Evolutionary conservation across 2,797 vertebrate genomes (phyloP), one percentile per base, ranked within the genome.

Genomic region (Phrynocephalus vlangalii): DNA sequence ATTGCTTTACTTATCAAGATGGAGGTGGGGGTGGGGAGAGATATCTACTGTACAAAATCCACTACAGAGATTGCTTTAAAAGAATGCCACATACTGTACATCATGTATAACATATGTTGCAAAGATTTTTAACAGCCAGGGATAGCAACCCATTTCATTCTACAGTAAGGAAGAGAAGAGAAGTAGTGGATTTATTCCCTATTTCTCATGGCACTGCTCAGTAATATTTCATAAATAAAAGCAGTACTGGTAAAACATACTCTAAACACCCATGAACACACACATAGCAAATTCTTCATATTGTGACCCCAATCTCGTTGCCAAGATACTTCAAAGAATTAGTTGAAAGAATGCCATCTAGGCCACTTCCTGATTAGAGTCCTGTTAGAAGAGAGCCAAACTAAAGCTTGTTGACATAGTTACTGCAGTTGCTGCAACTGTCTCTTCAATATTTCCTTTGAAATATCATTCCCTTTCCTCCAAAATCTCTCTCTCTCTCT

Each of bases 311-410:
- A 84, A 89, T 92, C 66, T 88, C 91, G 95, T 94, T 97, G 96
- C 96, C 95, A 95, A 95, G 96, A 95, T 95, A 97, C 95, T 93
- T 92, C 86, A 89, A 93, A 91, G 92, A 94, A 90, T 96, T 92
- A 91, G 95, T 93, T 92, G 95, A 96, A 96, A 96, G 95, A 91
- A 81, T 38, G 93, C 90, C 94, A 97, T 95, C 90, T 95, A 96
- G 94, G 96, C 95, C 95, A 96, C 92, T 95, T 95, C 95, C 95
- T 95, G 95, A 96, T 94, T 96, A 96, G 94, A 89, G 89, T 88
- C 87, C 94, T 90, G 84, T 82, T 68, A 92, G 90, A 90, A 87
- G 83, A 94, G 86, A 94, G 94, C 70, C 76, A 93, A 92, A 30
- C 75, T 24, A 76, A 76, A 92, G 52, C 16, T 24, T 85, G 84